Conservation (phyloP, 1,140 invertebrate species). For the Bombus sibiricus region DNA sequence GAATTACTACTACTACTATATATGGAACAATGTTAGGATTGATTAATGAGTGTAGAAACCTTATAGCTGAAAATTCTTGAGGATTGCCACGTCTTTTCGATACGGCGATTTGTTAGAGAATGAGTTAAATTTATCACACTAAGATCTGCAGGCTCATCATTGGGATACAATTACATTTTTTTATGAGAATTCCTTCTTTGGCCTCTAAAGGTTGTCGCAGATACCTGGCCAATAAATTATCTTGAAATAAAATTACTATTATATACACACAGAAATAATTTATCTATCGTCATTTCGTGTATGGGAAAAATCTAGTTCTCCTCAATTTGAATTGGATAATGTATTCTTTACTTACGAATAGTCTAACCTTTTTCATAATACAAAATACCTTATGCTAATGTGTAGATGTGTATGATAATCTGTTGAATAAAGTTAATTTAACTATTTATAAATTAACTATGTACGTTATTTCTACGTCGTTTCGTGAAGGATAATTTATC, state of each 20-base stretch:
- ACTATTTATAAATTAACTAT: neutral
- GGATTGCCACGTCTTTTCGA: neutral
- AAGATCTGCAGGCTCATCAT: neutral
- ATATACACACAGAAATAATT: neutral
- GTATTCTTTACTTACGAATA: neutral
- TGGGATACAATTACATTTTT: slow-evolving; percentile 40
- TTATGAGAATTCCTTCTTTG: slow-evolving; percentile 21
- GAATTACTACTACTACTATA: neutral
- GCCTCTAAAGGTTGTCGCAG: slow-evolving; percentile 41
- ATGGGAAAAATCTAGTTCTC: neutral
- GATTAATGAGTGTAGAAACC: slow-evolving; percentile 46
- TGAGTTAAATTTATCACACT: slow-evolving; percentile 28
- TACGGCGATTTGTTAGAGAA: slow-evolving; percentile 46
- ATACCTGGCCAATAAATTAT: slow-evolving; percentile 47
- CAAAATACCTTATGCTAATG: neutral
- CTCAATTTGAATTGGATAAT: slow-evolving; percentile 2
- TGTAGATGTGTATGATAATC: neutral
- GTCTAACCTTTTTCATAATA: neutral
- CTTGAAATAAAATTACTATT: neutral
- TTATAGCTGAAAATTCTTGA: slow-evolving; percentile 38
- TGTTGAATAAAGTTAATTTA: neutral
- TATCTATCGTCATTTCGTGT: neutral
- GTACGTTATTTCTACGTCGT: neutral
- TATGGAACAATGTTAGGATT: slow-evolving; percentile 45
- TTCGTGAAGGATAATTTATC: neutral